These are phyloP conservation scores for Toxotes lorentzi DNA, from an alignment of 2,797 vertebrate genomes.

Conservation along the genomic window DNA sequence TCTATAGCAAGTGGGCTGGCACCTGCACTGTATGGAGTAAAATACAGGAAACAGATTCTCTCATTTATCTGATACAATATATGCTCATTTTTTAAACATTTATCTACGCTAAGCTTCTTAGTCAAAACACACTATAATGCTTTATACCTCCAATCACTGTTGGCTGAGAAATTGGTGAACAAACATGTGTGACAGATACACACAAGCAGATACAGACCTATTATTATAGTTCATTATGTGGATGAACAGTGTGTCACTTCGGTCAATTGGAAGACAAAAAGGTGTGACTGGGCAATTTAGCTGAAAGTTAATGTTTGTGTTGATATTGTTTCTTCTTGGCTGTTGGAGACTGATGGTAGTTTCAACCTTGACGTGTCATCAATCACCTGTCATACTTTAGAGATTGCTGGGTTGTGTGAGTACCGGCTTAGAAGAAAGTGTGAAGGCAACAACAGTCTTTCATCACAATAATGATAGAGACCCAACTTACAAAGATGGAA, in stretches of 20 bases:
- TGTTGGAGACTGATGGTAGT: constrained; percentile 46
- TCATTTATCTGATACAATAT: not conserved
- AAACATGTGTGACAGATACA: not conserved
- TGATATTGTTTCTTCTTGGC: constrained; percentile 41
- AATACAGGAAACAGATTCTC: too few species aligned
- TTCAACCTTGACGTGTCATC: constrained; percentile 52
- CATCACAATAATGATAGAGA: constrained; percentile 57
- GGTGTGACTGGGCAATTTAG: constrained; percentile 3
- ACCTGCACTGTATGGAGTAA: too few species aligned
- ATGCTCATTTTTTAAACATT: not conserved
- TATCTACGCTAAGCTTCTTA: not conserved
- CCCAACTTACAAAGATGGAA: constrained; percentile 25
- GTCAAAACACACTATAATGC: not conserved
- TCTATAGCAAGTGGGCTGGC: too few species aligned
- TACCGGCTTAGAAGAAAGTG: constrained; percentile 19
- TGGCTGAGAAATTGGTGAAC: not conserved
- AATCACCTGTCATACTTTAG: constrained; percentile 42
- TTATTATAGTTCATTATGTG: not conserved
- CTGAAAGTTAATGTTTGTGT: constrained; percentile 39
- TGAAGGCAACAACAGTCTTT: constrained; percentile 39
- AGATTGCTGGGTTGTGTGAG: constrained; percentile 33
- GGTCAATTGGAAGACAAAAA: constrained; percentile 33
- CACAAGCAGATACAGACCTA: not conserved
- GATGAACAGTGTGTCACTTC: not conserved
- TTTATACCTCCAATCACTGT: not conserved